phyloP scores from a whole-genome alignment of 1,140 invertebrate species.

The Brachionus plicatilis region DNA sequence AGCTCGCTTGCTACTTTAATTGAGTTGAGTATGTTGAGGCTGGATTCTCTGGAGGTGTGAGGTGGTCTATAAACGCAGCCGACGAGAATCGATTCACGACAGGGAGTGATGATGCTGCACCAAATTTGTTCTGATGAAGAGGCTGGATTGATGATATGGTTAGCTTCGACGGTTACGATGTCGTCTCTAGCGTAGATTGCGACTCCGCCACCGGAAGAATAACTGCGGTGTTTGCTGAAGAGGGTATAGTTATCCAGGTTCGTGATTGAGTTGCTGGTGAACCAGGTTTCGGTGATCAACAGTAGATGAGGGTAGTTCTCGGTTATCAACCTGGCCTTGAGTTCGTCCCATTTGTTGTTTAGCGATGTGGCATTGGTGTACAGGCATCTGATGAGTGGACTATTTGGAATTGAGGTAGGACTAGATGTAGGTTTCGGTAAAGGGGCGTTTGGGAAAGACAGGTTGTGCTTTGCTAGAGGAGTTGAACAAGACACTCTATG shows the following conservation, averaged over 20 bases:
- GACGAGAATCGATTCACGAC: neutral
- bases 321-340: neutral
- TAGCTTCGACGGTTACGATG: neutral
- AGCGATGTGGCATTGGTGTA: neutral
- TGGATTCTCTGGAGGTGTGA: neutral
- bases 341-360: neutral
- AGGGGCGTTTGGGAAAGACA: too few species aligned
- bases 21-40: neutral
- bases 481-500: neutral
- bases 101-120: neutral
- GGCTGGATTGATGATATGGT: neutral
- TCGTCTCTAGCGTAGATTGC: neutral
- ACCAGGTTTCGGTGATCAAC: too few species aligned
- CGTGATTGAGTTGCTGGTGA: neutral
- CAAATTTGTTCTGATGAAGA: neutral
- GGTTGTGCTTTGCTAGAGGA: too few species aligned
- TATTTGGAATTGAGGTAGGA: too few species aligned
- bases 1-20: neutral
- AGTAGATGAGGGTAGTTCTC: too few species aligned
- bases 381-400: neutral
- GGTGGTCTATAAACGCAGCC: neutral
- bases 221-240: too few species aligned
- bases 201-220: too few species aligned
- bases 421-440: too few species aligned
- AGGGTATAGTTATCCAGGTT: neutral